A percentile compares a stretch with the other conserved stretches of the same genome.
Conservation (phyloP, 2,113 vertebrate species). For the Ellobius talpinus region DNA sequence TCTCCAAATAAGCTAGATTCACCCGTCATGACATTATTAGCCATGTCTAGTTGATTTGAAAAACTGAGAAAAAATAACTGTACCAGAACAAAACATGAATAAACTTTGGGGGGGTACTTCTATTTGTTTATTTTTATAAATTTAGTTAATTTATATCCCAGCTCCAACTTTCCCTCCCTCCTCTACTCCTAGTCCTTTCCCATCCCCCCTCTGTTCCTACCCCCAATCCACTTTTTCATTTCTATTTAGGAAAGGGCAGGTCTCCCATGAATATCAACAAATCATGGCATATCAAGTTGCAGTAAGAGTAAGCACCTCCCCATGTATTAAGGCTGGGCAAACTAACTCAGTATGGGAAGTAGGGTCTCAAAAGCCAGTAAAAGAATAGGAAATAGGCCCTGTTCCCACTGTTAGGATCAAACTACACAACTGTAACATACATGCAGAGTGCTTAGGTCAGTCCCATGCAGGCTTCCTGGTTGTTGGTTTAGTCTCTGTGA, state of each 20-base stretch:
- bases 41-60: not conserved
- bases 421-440: not conserved
- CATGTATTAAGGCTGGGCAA: no score
- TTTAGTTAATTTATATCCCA: not conserved
- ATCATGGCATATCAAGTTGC: no score
- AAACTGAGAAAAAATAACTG: not conserved
- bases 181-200: no score
- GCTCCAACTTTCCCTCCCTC: no score
- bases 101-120: not conserved
- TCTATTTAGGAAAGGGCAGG: no score
- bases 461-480: not conserved
- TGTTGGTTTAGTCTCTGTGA: not conserved
- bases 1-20: not conserved
- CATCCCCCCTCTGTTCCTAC: no score
- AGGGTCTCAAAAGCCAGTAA: not conserved
- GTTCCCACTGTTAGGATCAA: not conserved
- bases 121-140: not conserved
- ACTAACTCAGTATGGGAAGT: not conserved
- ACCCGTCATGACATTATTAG: not conserved
- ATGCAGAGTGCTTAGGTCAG: not conserved
- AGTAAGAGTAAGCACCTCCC: no score
- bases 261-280: no score
- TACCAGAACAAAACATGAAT: not conserved
- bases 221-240: no score
- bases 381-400: not conserved